Percentiles rank a stretch among this genome's conserved stretches.
phyloP scores from a whole-genome alignment of 2,888 invertebrate species.

The Zygaena filipendulae region DNA sequence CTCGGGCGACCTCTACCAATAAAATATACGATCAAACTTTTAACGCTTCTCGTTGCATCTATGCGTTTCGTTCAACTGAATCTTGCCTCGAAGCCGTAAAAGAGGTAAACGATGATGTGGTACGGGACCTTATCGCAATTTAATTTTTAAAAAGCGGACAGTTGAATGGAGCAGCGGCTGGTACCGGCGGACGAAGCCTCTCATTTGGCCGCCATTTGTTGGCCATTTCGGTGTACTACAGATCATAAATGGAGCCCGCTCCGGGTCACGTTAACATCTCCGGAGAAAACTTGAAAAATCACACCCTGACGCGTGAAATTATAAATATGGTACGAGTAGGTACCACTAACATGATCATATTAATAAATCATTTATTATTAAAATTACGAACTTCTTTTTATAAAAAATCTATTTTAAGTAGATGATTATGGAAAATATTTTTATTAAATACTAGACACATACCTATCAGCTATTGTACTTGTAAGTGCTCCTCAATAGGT shows the following conservation, averaged over 20 bases:
- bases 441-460: too few relatives aligned
- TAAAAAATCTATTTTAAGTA: too few relatives aligned
- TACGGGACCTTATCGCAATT: background rate
- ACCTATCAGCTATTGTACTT: too few relatives aligned
- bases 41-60: slow-evolving; percentile 25
- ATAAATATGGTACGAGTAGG: slow-evolving; percentile 24
- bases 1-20: slow-evolving; percentile 42
- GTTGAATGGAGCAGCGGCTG: slow-evolving; percentile 44
- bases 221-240: slow-evolving; percentile 66
- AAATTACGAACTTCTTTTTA: too few relatives aligned
- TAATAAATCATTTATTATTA: too few relatives aligned
- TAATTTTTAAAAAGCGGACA: slow-evolving; percentile 35
- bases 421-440: too few relatives aligned
- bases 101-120: slow-evolving; percentile 8
- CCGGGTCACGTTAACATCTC: slow-evolving; percentile 62
- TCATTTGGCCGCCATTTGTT: slow-evolving; percentile 68
- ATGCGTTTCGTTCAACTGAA: slow-evolving; percentile 6
- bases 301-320: slow-evolving; percentile 59
- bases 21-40: slow-evolving; percentile 17
- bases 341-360: slow-evolving; percentile 15
- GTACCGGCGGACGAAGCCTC: slow-evolving; percentile 61
- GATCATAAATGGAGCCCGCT: slow-evolving; percentile 66
- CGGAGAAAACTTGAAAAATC: slow-evolving; percentile 64
- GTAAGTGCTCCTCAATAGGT: too few relatives aligned
- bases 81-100: background rate